Base-by-base conservation (phyloP, 2,888 invertebrate genomes). In the Pachymerium ferrugineum region DNA sequence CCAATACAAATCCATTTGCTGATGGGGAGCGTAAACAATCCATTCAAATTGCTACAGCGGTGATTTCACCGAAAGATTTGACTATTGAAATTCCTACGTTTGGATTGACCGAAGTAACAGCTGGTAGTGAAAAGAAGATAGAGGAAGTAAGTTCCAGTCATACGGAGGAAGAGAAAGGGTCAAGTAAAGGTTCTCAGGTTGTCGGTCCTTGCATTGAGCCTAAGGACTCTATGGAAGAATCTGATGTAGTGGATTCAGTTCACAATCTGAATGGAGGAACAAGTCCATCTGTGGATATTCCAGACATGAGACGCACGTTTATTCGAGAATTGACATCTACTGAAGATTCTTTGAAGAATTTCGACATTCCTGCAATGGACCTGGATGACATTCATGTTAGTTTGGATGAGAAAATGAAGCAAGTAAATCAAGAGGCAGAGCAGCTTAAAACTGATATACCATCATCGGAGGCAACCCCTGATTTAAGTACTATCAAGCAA, bases 311-410 rank as follows among this genome's bases (percentile, higher is more conserved):
- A 47, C 3, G 47, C 5, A 47, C 47, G 16, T 47, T 47, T 47
- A 19, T 47, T 19, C 47, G 47, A 2, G 47, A 47, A 47, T 2
- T 47, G 3, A 47, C 19, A 3, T n/a, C n/a, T n/a, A 19, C 19
- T 22, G 47, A 47, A 47, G 47, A 47, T 10, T 47, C 47, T 4
- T 22, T 47, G 19, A 47, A 47, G 47, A 47, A 47, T 19, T 47
- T 47, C 10, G 19, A 19, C 19, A 47, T 72, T 42, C 72, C 72
- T 6, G 2, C 19, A 25, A 25, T 72, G 72, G 72, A 72, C 28
- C n/a, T 72, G 14, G 72, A 47, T 28, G 72, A 72, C n/a, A 10
- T 72, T 14, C 38, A 72, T 22, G 25, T 33, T 1, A 70, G 31
- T 31, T 14, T 70, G 8, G 31, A 70, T 12, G 70, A 10, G 10